A percentile compares a stretch with the other conserved stretches of the same genome.
Conservation (phyloP, 2,113 vertebrate species). For the Gnathonemus longibarbis region DNA sequence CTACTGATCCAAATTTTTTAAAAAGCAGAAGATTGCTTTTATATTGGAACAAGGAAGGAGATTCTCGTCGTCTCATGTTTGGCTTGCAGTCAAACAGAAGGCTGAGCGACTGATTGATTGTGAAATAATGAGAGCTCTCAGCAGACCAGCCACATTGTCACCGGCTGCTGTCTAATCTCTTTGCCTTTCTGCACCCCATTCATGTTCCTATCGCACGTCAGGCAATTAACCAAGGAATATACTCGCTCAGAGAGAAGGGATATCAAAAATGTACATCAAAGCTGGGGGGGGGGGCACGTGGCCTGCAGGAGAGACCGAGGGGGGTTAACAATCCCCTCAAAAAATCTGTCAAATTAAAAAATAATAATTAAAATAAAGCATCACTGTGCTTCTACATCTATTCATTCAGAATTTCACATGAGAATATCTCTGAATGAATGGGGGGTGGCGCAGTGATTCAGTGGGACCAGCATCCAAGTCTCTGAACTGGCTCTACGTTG, state of each 20-base stretch:
- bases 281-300: neutral
- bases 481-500: neutral
- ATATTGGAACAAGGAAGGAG: conserved; percentile 1
- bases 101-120: conserved; percentile 41
- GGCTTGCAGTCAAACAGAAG: neutral
- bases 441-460: neutral
- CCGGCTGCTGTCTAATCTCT: neutral
- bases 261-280: neutral
- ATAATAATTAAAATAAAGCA: neutral
- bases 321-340: neutral
- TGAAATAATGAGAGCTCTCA: conserved; percentile 46
- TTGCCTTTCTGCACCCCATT: neutral
- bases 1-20: neutral
- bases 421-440: neutral
- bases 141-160: neutral
- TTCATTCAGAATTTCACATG: neutral
- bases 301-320: neutral
- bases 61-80: neutral
- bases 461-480: neutral
- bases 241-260: neutral
- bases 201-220: neutral
- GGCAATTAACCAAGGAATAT: neutral
- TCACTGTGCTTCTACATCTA: neutral
- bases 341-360: neutral
- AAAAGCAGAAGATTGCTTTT: neutral